A percentile compares a stretch with the other conserved stretches of the same genome.
Evolutionary conservation across 2,797 vertebrate genomes (phyloP).

Genomic region (Acanthornis magna): DNA sequence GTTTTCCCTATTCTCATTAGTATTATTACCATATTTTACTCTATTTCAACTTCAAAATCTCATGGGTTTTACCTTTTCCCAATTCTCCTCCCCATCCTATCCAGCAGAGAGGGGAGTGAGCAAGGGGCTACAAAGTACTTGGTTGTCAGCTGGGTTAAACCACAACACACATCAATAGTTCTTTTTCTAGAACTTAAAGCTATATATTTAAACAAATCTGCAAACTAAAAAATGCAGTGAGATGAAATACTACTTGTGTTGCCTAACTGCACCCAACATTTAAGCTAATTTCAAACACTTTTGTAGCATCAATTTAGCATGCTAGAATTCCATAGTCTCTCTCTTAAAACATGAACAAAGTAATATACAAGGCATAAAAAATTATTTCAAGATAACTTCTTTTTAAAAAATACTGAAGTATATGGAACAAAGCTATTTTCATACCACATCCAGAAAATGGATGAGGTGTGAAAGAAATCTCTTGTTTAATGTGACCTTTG

Average conservation of each 20-base stretch:
- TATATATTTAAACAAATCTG: neutral
- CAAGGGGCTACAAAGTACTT: neutral
- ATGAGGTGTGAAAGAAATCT: slow-evolving; percentile 65
- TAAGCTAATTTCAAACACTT: slow-evolving; percentile 12
- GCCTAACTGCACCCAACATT: neutral
- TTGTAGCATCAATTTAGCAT: neutral
- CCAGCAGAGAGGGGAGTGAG: rapidly evolving
- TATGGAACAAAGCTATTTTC: slow-evolving; percentile 48
- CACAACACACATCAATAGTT: neutral
- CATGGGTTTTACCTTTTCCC: neutral
- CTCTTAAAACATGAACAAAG: neutral
- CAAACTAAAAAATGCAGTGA: neutral
- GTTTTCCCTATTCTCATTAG: neutral
- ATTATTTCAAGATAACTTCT: slow-evolving; percentile 12
- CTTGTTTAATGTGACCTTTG: slow-evolving; percentile 69
- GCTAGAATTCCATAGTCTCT: neutral
- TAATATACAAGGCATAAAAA: neutral
- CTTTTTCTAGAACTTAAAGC: neutral
- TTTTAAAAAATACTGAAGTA: slow-evolving; percentile 37
- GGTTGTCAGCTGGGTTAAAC: neutral
- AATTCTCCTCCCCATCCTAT: neutral
- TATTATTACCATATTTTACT: neutral
- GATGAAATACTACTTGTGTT: neutral
- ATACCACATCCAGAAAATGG: slow-evolving; percentile 48
- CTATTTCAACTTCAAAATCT: neutral